These are phyloP conservation scores for Lasioglossum leucozonium DNA, from an alignment of 2,888 invertebrate genomes.

Conservation along the genomic window DNA sequence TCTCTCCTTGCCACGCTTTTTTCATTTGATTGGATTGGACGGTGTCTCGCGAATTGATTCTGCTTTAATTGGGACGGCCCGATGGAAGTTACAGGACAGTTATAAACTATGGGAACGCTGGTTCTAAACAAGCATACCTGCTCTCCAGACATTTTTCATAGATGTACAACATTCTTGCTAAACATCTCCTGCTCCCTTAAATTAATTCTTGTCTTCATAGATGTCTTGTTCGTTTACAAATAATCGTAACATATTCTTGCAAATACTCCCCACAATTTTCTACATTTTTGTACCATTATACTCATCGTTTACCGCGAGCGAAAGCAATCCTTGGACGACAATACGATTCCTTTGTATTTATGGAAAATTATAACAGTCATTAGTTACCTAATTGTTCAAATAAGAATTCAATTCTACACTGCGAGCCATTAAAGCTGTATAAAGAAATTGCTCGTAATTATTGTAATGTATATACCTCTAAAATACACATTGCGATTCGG, in stretches of 20 bases:
- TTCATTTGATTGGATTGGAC: slow-evolving; percentile 45
- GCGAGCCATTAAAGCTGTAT: background rate
- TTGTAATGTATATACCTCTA: background rate
- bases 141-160: background rate
- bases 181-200: no score
- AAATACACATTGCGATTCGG: background rate
- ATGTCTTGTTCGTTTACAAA: background rate
- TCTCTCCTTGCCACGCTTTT: slow-evolving; percentile 23
- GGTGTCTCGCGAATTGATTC: slow-evolving; percentile 47
- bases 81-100: background rate
- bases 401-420: background rate
- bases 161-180: background rate
- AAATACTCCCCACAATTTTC: background rate
- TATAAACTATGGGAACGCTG: background rate
- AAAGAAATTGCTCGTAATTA: background rate
- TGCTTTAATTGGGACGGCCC: slow-evolving; percentile 25
- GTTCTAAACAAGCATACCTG: background rate
- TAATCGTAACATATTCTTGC: background rate
- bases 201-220: background rate
- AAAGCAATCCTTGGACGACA: background rate
- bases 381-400: background rate
- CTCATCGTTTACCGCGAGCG: background rate
- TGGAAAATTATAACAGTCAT: no score
- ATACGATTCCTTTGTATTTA: no score
- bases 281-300: background rate